These are phyloP conservation scores for Rhagophthalmus giganteus DNA, from an alignment of 2,888 invertebrate species.

Conservation along the genomic window DNA sequence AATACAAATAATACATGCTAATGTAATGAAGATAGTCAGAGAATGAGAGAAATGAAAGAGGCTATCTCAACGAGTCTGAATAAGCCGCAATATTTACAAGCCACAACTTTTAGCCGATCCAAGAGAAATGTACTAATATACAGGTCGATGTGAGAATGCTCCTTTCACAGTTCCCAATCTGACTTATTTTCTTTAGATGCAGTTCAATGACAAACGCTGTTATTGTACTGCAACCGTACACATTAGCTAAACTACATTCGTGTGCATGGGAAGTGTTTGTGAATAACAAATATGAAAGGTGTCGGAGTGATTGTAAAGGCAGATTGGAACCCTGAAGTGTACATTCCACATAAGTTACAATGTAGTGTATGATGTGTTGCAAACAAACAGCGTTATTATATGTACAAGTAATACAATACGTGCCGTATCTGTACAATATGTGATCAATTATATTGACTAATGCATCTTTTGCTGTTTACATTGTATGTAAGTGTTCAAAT, in stretches of 20 bases:
- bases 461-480: slow-evolving; percentile 40
- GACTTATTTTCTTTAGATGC: slow-evolving; percentile 56
- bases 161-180: slow-evolving; percentile 80
- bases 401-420: slow-evolving; percentile 34
- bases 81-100: slow-evolving; percentile 66
- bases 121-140: slow-evolving; percentile 46
- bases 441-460: slow-evolving; percentile 35
- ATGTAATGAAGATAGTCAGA: slow-evolving; percentile 56
- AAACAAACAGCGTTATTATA: slow-evolving; percentile 45
- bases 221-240: slow-evolving; percentile 31
- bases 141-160: slow-evolving; percentile 69
- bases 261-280: slow-evolving; percentile 28
- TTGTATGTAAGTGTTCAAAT: slow-evolving; percentile 33
- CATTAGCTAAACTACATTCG: slow-evolving; percentile 28
- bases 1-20: slow-evolving; percentile 56
- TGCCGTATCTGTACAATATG: slow-evolving; percentile 42
- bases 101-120: slow-evolving; percentile 55
- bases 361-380: slow-evolving; percentile 48
- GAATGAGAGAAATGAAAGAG: slow-evolving; percentile 56
- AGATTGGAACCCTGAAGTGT: slow-evolving; percentile 67
- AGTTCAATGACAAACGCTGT: slow-evolving; percentile 31
- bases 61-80: slow-evolving; percentile 54
- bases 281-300: slow-evolving; percentile 17
- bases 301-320: slow-evolving; percentile 50
- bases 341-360: slow-evolving; percentile 61